These are phyloP conservation scores for Ophiothrix spiculata DNA, from an alignment of 35 echinoderm and acorn worm genomes.

Conservation along the genomic window DNA sequence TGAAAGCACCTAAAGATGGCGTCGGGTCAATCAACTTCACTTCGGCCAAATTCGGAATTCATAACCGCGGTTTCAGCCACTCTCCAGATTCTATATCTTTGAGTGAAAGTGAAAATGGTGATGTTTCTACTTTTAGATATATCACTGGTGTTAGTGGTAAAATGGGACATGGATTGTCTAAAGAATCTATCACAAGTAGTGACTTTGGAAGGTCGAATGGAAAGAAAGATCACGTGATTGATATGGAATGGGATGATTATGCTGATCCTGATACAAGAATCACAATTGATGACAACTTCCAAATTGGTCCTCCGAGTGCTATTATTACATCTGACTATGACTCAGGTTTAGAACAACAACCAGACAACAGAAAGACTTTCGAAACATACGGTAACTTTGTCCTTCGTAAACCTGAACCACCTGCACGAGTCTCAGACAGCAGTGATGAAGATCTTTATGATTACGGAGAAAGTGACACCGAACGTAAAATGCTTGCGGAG, in stretches of 20 bases:
- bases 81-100: constrained; percentile 6
- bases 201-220: neutral
- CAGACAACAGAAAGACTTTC: neutral
- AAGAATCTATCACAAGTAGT: neutral
- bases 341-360: neutral
- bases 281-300: constrained; percentile 30
- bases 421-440: constrained; percentile 9
- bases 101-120: constrained; percentile 25
- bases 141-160: constrained; percentile 28
- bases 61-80: constrained; percentile 16
- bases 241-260: constrained; percentile 33
- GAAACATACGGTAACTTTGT: constrained; percentile 30
- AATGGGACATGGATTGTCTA: neutral
- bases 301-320: constrained; percentile 9
- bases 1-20: constrained; percentile 20
- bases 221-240: neutral
- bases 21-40: constrained; percentile 27
- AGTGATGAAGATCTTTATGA: constrained; percentile 31
- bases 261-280: constrained; percentile 28
- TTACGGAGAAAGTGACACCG: constrained; percentile 22
- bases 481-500: neutral
- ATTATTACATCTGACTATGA: neutral
- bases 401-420: constrained; percentile 10
- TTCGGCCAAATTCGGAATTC: constrained; percentile 11
- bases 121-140: constrained; percentile 25